Evolutionary conservation across 1,140 invertebrate genomes (phyloP), one percentile per base, ranked within the genome.

Genomic region (Drosophila carrolli): DNA sequence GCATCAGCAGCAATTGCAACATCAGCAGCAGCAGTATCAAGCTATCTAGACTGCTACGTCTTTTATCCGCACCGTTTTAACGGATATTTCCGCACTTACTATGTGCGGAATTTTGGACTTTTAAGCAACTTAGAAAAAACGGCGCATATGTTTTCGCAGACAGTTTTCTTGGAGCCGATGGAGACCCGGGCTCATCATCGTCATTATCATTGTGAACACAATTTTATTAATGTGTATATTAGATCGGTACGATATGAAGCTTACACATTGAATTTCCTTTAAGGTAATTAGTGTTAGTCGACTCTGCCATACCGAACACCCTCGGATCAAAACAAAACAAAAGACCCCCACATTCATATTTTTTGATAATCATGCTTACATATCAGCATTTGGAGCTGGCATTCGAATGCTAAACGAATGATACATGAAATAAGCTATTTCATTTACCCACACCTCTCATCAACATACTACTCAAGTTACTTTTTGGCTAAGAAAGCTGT

Each of bases 341-440:
- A 32, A 8, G 40, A 51, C 55, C 54, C 47, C 32, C 41, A 5
- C 57, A 82, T 58, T 75, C 55, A 56, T 65, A 81, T 81, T 89
- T 89, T 86, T 89, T 73, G 84, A 89, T 89, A 89, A 89, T 89
- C 84, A 89, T 89, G 81, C 84, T 88, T 78, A 89, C 84, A 89
- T 89, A 89, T 89, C 84, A 89, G 77, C 77, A 89, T 89, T 80
- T 77, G 80, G 55, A 88, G 71, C 71, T 62, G 71, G 78, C 75
- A 84, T 85, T 88, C 75, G 62, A 86, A 77, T 88, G 78, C 72
- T 80, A 43, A 63, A 46, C 65, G 59, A 74, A 68, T 38, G 54
- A 67, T 66, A 61, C 48, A 53, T 66, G 65, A 59, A 83, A 75
- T 76, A 37, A 56, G 61, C 56, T 29, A 61, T 75, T 78, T 74